Base-by-base conservation (phyloP, 2,113 vertebrate genomes). In the Callaeas wilsoni region DNA sequence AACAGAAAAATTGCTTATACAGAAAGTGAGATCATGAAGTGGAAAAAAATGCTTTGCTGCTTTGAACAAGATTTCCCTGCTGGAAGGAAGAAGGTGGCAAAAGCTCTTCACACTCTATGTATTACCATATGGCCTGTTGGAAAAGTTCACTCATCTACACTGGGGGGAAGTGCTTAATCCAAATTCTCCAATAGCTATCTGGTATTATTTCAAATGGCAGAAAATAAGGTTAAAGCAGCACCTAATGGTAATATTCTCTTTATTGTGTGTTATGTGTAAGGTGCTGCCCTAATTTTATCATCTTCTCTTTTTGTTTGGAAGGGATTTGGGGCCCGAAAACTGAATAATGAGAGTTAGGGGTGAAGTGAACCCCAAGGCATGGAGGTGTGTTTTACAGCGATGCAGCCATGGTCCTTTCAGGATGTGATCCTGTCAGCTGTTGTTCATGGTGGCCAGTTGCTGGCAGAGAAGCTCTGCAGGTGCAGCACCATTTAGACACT, bases 1-100 rank as follows among this genome's bases (percentile, higher is more conserved):
- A 97, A 96, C 80, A 93, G 47, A 80, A 82, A 82, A 82, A 81
- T 39, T 89, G 73, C 76, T 94, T 93, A 78, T 35, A 92, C 3
- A 21, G 83, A 90, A 94, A 94, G 29, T 90, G 80, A 96, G 82
- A 68, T 89, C 83, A 81, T 16, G 52, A 94, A 90, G 52, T 53
- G 50, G 57, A 85, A 97, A 94, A 87, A 95, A 74, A 14, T 10
- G 37, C 84, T 95, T 90, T 86, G 47, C 79, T 86, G 35, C 55
- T 91, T 83, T 67, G 74, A 94, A 86, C 3, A 21, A n/a, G 39
- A 91, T 49, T 93, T 90, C 62, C 84, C 53, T 81, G 71, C 71
- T 93, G 85, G 56, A 84, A 94, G 63, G 64, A 94, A 79, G 69
- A 70, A 74, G 55, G 42, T 3, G 6, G 71, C 71, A 90, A 3